Base-by-base conservation (phyloP, 2,888 invertebrate genomes). In the Slavum lentiscoides region DNA sequence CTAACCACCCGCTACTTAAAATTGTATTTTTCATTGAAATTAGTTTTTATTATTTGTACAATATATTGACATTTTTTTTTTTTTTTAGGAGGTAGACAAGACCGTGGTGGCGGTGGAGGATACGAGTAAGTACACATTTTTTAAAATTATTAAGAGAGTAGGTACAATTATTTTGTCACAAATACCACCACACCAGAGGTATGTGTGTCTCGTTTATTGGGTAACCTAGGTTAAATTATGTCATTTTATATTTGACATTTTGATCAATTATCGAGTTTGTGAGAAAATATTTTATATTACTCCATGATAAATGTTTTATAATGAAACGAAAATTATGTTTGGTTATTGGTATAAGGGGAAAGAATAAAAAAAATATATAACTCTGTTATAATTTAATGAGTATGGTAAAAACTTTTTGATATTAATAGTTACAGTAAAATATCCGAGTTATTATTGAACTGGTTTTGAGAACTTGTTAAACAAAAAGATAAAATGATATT, bases 81-180 rank as follows among this genome's bases (percentile, higher is more conserved):
- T 75, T 58, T 19, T 58, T 17, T 17, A 80, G 80, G 80, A 19
- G 55, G 80, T 39, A 80, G 80, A 72, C 80, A 64, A 58, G 80
- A 80, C 6, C 80, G 80, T 23, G 66, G 58, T 15, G 37, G 76
- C 39, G n/a, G 69, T 43, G 64, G 80, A 5, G 80, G 80, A 64
- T 80, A 80, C 8, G 80, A 80, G 80, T 80, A 66, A 80, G 80
- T 80, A 15, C 0, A 74, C 4, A 30, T 23, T 76, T 8, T 21
- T 1, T 49, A 49, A 49, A 49, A 49, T 49, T 49, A 49, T 13
- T 15, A 15, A 49, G 3, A 13, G 1, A 49, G 49, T 13, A 49
- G 49, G 49, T 49, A 13, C 15, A 13, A 1, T 13, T 49, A 49
- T 15, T 49, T 49, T 49, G 13, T 3, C 49, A 13, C 3, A 49